phyloP scores from a whole-genome alignment of 1,140 invertebrate species.

The Drosophila oshimai region DNA sequence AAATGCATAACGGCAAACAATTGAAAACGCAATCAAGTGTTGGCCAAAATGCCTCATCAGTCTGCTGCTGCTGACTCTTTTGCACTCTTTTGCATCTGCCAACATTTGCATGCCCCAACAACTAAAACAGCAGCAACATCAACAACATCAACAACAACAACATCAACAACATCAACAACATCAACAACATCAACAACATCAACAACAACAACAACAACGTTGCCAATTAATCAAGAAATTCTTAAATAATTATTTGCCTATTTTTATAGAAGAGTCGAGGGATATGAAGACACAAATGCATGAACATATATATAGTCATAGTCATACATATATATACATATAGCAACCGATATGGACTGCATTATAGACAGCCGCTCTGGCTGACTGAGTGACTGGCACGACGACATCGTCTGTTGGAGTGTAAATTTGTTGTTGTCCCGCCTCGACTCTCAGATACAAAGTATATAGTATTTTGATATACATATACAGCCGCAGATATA shows the following conservation, averaged over 20 bases:
- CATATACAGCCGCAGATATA: slow-evolving; percentile 1
- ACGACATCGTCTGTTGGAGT: slow-evolving; percentile 76
- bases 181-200: slow-evolving; percentile 5
- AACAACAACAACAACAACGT: slow-evolving; percentile 37
- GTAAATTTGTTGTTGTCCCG: slow-evolving; percentile 67
- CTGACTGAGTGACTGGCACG: slow-evolving; percentile 76
- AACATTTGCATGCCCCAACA: slow-evolving; percentile 58
- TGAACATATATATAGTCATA: background rate
- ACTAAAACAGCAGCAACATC: slow-evolving; percentile 10
- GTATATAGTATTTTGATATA: slow-evolving; percentile 19
- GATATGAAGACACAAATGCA: slow-evolving; percentile 26
- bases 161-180: slow-evolving; percentile 22
- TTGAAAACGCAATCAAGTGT: slow-evolving; percentile 80
- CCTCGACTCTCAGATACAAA: slow-evolving; percentile 30
- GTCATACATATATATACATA: background rate
- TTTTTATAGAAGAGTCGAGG: slow-evolving; percentile 63
- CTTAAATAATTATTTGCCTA: slow-evolving; percentile 82
- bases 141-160: slow-evolving; percentile 9
- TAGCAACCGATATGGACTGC: slow-evolving; percentile 23
- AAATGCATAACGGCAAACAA: slow-evolving; percentile 80
- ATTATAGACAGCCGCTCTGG: slow-evolving; percentile 57
- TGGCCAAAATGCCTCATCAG: slow-evolving; percentile 65
- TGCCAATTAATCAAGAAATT: slow-evolving; percentile 82
- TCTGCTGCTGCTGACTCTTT: background rate
- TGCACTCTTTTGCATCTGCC: background rate